These are phyloP conservation scores for Notarius lentiginosus DNA, from an alignment of 2,113 vertebrate species.

Conservation along the genomic window DNA sequence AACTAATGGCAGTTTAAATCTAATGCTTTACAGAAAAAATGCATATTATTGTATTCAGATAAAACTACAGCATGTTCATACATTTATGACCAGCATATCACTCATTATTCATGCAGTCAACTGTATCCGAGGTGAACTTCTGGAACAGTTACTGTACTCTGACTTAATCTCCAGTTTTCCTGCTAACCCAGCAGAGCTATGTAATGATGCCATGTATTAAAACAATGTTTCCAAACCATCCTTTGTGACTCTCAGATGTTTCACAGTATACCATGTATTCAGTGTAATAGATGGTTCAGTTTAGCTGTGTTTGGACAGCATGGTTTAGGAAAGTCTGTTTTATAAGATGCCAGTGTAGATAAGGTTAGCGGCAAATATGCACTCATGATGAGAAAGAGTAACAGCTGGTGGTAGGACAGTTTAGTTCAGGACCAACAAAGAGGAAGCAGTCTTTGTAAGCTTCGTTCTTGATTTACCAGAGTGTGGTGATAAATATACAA, in stretches of 20 bases:
- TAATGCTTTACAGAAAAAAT: not conserved
- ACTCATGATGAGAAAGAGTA: slow-evolving; percentile 8
- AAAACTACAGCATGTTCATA: not conserved
- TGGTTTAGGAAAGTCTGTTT: slow-evolving; percentile 16
- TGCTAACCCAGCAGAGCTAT: not conserved
- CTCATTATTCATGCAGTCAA: not conserved
- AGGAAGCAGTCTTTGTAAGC: slow-evolving; percentile 5
- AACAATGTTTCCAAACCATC: slow-evolving; percentile 19
- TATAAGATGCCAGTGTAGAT: slow-evolving; percentile 7
- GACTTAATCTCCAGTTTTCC: not conserved
- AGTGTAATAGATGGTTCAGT: slow-evolving; percentile 16
- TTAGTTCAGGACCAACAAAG: slow-evolving; percentile 10
- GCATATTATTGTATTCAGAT: not conserved
- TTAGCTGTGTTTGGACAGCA: slow-evolving; percentile 15
- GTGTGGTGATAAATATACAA: not conserved
- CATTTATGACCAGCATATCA: not conserved
- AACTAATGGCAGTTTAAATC: too few species aligned
- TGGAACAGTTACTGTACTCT: not conserved
- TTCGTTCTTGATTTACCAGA: not conserved
- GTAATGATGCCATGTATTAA: slow-evolving; percentile 9
- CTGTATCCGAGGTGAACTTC: not conserved
- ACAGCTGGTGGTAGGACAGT: not conserved
- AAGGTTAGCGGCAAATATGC: not conserved
- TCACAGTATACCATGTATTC: slow-evolving; percentile 17
- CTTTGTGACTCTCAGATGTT: slow-evolving; percentile 25